Base-by-base conservation (phyloP, 2,113 vertebrate species). In the Ictalurus furcatus region DNA sequence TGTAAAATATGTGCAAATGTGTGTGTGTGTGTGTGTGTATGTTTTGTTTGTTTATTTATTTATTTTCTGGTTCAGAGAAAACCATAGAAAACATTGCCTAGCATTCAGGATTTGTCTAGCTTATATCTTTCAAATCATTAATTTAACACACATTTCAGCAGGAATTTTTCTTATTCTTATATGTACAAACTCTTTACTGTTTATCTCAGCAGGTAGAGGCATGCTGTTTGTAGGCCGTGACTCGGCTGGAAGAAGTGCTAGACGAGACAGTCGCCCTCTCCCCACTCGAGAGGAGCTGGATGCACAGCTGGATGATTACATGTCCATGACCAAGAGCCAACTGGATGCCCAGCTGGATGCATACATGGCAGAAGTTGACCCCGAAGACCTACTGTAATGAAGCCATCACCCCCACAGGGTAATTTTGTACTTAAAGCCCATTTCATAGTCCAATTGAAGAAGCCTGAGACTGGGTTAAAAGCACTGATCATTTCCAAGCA, bases 341-440 rank as follows among this genome's bases (percentile, higher is more conserved):
- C 93, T 99, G 89, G 98, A 99, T 4, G 94, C 95, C 0, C 95
- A 99, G 93, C 95, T 99, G 92, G 98, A 99, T n/a, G 96, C 96
- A 0, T 99, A 99, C 94, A 98, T 99, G 98, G 96, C 97, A 19
- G 95, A 97, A 91, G 96, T 97, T 34, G 96, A 97, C 85, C 94
- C 96, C 0, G 96, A 97, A 67, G 92, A 94, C 1, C 88, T 95
- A 23, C 96, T 96, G 74, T 97, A 96, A 88, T 63, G n/a, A 63
- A 16, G 23, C n/a, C 2, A 25, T 16, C 11, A 76, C 17, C 23
- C 59, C 11, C 8, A 74, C 37, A 25, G 40, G 1, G 40, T 80
- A 12, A 40, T 30, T 84, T 63, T 54, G 61, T 19, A 79, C n/a
- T 48, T 58, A 5, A 63, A 65, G 71, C 21, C 9, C 58, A 34